phyloP scores from a whole-genome alignment of 1,140 invertebrate genomes.

The Drosophila bifasciata region DNA sequence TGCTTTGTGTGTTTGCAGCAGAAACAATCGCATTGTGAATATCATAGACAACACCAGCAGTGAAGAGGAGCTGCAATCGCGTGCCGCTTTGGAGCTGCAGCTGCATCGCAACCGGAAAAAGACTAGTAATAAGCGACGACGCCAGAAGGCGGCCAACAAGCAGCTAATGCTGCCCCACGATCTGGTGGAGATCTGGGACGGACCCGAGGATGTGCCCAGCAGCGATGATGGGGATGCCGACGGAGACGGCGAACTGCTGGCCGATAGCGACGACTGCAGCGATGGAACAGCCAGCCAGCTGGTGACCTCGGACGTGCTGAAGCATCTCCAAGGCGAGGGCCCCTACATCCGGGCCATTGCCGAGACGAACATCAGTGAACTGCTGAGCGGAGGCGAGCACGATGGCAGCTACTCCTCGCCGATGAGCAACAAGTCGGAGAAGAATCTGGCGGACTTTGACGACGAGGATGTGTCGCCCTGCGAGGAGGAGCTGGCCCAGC shows the following conservation, averaged over 20 bases:
- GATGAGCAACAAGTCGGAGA: conserved; percentile 96
- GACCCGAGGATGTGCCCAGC: conserved; percentile 72
- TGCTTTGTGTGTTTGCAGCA: conserved; percentile 1
- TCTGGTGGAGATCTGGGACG: conserved; percentile 83
- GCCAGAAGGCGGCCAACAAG: conserved; percentile 74
- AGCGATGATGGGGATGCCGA: conserved; percentile 75
- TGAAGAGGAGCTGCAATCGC: conserved; percentile 74
- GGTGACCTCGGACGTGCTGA: conserved; percentile 72
- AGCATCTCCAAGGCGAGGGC: conserved; percentile 78
- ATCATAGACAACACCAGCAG: conserved; percentile 83
- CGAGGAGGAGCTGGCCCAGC: conserved; percentile 90
- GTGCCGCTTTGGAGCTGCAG: conserved; percentile 57
- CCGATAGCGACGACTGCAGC: conserved; percentile 83
- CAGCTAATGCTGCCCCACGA: conserved; percentile 73
- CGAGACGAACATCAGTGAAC: conserved; percentile 86
- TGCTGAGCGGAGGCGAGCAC: conserved; percentile 89
- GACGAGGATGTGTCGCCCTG: conserved; percentile 95
- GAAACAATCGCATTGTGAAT: conserved; percentile 80
- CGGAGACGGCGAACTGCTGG: conserved; percentile 71
- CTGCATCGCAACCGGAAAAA: conserved; percentile 67
- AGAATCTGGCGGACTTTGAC: conserved; percentile 97
- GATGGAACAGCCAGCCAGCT: conserved; percentile 68
- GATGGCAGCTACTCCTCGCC: conserved; percentile 92
- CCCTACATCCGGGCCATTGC: conserved; percentile 80
- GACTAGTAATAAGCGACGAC: conserved; percentile 73